Percentiles rank a stretch among this genome's conserved stretches.
Evolutionary conservation across 1,140 invertebrate genomes (phyloP).

Genomic region (Diplogasteroides magnus): DNA sequence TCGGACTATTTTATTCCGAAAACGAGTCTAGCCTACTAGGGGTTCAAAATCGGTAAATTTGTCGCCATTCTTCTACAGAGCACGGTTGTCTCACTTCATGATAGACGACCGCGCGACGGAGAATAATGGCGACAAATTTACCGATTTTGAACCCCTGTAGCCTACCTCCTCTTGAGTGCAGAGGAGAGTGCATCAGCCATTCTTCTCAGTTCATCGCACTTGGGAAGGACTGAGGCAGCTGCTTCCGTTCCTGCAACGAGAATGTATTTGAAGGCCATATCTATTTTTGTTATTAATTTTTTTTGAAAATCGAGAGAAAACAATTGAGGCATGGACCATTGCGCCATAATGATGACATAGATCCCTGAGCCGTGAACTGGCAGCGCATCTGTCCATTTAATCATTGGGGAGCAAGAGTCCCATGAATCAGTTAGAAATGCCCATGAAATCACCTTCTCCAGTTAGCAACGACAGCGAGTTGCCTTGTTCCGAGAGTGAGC

Average conservation of each 20-base stretch:
- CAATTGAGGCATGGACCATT: no score
- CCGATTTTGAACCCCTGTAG: no score
- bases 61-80: background rate
- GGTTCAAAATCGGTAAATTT: background rate
- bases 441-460: background rate
- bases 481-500: background rate
- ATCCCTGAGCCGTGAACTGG: background rate
- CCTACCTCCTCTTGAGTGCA: conserved; percentile 67
- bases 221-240: conserved; percentile 64
- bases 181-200: conserved; percentile 67
- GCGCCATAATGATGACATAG: background rate
- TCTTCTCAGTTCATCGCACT: conserved; percentile 80
- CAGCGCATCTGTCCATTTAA: background rate
- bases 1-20: no score
- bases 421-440: background rate
- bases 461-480: background rate
- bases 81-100: no score
- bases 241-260: background rate
- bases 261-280: no score
- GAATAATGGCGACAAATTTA: no score
- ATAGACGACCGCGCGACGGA: no score
- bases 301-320: no score
- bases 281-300: no score
- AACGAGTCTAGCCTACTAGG: background rate
- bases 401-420: background rate